Conservation (phyloP, 2,888 invertebrate species). For the Tipula confusa region DNA sequence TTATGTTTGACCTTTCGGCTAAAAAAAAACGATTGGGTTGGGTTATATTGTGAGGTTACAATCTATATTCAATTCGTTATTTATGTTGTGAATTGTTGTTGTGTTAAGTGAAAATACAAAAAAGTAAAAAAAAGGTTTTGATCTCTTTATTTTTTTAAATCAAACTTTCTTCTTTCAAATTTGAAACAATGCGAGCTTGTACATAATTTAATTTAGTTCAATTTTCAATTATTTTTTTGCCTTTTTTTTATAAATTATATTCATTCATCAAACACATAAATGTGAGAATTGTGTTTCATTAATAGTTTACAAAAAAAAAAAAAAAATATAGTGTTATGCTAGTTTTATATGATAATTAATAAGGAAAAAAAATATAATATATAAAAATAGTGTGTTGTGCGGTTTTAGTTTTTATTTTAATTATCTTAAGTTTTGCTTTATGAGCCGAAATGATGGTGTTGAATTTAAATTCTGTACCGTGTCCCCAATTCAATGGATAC, state of each 20-base stretch:
- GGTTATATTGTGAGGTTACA: not conserved
- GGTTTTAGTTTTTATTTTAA: not conserved
- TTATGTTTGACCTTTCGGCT: not conserved
- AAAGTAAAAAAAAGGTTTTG: not conserved
- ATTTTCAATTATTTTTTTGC: not conserved
- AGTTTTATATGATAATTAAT: constrained; percentile 4
- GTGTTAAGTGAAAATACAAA: not conserved
- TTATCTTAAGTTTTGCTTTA: not conserved
- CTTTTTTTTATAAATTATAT: not conserved
- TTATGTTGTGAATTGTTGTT: not conserved
- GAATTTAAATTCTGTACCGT: constrained; percentile 36
- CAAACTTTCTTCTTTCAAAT: not conserved
- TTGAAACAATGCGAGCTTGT: not conserved
- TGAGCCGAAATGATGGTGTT: constrained; percentile 37
- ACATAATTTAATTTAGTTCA: constrained; percentile 9
- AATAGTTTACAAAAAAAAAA: not conserved
- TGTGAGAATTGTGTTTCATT: not conserved
- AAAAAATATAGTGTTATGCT: not conserved
- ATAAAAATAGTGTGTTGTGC: not conserved
- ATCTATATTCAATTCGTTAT: not conserved
- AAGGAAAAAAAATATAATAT: not conserved
- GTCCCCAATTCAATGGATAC: constrained; percentile 36
- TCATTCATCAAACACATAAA: not conserved
- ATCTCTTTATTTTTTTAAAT: not conserved
- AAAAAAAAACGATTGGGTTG: not conserved